Evolutionary conservation across 2,888 invertebrate species (phyloP).

Genomic region (Synanthedon formicaeformis): DNA sequence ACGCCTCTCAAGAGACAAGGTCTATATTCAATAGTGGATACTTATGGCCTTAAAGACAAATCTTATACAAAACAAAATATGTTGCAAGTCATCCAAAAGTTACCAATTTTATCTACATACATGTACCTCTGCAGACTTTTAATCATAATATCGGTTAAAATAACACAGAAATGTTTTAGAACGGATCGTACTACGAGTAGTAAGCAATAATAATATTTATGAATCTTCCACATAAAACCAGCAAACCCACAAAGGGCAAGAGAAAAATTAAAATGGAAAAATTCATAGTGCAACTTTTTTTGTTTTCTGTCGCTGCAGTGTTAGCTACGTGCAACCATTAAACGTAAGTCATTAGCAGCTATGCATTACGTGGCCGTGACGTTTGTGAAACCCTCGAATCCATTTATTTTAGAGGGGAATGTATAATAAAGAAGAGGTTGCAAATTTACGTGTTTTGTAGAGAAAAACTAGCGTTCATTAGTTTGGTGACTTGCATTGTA

Average conservation of each 20-base stretch:
- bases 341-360: slow-evolving; percentile 21
- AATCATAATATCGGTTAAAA: no score
- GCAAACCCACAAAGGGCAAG: background rate
- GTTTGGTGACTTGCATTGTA: slow-evolving; percentile 52
- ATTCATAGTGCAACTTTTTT: background rate
- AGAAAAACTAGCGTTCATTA: slow-evolving; percentile 29
- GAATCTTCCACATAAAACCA: no score
- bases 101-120: no score
- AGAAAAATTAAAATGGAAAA: background rate
- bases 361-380: slow-evolving; percentile 9
- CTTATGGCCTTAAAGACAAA: no score
- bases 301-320: background rate
- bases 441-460: slow-evolving; percentile 6
- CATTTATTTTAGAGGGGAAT: slow-evolving; percentile 16
- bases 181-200: no score
- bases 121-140: no score
- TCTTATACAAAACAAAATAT: no score
- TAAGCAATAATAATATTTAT: no score
- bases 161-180: no score
- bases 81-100: no score
- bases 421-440: slow-evolving; percentile 2
- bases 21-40: no score
- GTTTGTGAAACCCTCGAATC: slow-evolving; percentile 20
- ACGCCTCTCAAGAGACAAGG: no score
- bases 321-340: slow-evolving; percentile 11